Evolutionary conservation across 2,113 vertebrate species (phyloP).

Genomic region (Cygnus atratus): DNA sequence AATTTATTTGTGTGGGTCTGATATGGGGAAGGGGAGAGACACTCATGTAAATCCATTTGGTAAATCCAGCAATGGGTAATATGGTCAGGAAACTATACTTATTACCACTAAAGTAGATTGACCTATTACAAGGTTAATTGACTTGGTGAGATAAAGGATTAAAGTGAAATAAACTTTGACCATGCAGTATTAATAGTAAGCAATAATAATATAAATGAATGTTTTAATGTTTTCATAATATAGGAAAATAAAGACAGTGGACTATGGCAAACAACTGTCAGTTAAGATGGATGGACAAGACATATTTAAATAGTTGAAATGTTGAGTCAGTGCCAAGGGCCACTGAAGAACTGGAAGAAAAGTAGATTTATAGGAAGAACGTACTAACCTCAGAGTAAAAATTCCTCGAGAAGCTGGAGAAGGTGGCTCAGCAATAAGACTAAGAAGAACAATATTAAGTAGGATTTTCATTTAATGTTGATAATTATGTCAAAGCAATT

Average conservation of each 20-base stretch:
- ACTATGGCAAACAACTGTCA: not conserved
- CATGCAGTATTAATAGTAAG: not conserved
- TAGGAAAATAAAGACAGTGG: not conserved
- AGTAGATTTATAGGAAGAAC: not conserved
- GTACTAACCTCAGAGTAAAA: not conserved
- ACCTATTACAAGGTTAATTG: not conserved
- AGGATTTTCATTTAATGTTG: constrained; percentile 27
- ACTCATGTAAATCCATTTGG: not conserved
- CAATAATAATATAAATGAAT: not conserved
- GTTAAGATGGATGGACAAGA: not conserved
- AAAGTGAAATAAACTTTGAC: not conserved
- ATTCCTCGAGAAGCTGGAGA: not conserved
- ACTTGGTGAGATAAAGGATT: not conserved
- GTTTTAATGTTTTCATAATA: not conserved
- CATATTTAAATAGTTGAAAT: not conserved
- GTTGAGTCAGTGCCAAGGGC: not conserved
- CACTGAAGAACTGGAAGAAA: not conserved
- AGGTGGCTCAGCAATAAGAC: not conserved
- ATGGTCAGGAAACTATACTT: not conserved
- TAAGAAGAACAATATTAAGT: not conserved
- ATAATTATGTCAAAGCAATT: not conserved
- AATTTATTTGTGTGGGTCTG: constrained; percentile 6
- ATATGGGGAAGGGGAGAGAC: not conserved
- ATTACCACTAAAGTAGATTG: not conserved
- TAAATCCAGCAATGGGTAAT: not conserved